Evolutionary conservation across 2,113 vertebrate genomes (phyloP).

Genomic region (Terrapene triunguis): DNA sequence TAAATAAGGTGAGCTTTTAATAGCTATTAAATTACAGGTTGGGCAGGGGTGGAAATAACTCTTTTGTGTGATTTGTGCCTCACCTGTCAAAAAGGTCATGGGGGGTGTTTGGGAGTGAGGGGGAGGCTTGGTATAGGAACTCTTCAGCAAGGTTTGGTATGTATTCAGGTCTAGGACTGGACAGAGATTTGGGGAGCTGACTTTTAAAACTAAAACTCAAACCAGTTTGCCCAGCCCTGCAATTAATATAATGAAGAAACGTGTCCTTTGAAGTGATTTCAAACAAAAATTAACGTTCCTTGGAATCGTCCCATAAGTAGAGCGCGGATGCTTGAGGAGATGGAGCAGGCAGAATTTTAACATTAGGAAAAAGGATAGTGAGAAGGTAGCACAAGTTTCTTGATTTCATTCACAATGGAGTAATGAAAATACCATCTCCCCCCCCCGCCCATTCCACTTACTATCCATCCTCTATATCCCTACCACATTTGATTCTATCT

Average conservation of each 20-base stretch:
- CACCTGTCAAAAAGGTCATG: neutral
- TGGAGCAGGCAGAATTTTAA: neutral
- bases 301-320: slow-evolving; percentile 40
- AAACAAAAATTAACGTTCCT: slow-evolving; percentile 13
- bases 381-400: neutral
- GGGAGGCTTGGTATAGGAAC: neutral
- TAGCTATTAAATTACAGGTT: neutral
- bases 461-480: neutral
- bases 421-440: neutral
- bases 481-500: neutral
- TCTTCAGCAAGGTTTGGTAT: neutral
- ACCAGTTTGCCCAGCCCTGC: slow-evolving; percentile 45
- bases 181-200: slow-evolving; percentile 30
- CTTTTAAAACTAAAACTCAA: slow-evolving; percentile 20
- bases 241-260: neutral
- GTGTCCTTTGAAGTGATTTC: slow-evolving; percentile 61
- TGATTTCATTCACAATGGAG: neutral
- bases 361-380: neutral
- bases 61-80: neutral
- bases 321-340: neutral
- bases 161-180: slow-evolving; percentile 3
- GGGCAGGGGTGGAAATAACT: neutral
- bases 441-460: neutral
- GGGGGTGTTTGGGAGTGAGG: neutral
- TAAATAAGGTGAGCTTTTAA: neutral